Base-by-base conservation (phyloP, 2,888 invertebrate species). In the Clistopyga incitator region DNA sequence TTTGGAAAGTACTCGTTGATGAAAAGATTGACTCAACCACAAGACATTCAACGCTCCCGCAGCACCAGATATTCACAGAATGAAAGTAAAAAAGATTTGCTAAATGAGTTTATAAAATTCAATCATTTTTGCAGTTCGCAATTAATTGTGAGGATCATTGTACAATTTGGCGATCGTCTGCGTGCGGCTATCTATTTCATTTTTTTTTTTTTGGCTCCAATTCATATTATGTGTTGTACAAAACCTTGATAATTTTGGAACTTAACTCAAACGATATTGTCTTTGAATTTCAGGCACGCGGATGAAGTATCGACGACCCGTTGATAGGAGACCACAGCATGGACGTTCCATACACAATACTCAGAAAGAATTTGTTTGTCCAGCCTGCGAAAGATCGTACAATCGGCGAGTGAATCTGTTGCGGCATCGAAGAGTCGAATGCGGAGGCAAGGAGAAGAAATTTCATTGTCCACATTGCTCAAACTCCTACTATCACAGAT, bases 401-500 rank as follows among this genome's bases (percentile, higher is more conserved):
- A 87, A 83, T 71, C 83, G 87, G 72, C 87, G 81, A 47, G 84
- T 81, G 13, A 88, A 85, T 74, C 83, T 91, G 23, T 85, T 82
- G 54, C 88, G 89, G 71, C 89, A 88, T 71, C 80, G 65, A n/a
- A 85, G 86, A 29, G 85, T 85, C 74, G 87, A 88, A 52, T 90
- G 89, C 78, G 87, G 88, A 65, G 54, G 75, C 81, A 93, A 93
- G 78, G 92, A 91, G 50, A 94, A 92, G 80, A 91, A 86, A 79
- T 94, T 92, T 82, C 81, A 89, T 0, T 94, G 94, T 85, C 87
- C 89, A 52, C 82, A 89, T 11, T 94, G 94, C 86, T 88, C 91
- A 2, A 92, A 89, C 65, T 91, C 92, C 78, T 94, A 93, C 81
- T 94, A 93, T 80, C 93, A 94, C 78, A 90, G 93, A 83, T 93